Percentiles rank a stretch among this genome's conserved stretches.
Evolutionary conservation across 2,113 vertebrate species (phyloP).

Genomic region (Sander vitreus): DNA sequence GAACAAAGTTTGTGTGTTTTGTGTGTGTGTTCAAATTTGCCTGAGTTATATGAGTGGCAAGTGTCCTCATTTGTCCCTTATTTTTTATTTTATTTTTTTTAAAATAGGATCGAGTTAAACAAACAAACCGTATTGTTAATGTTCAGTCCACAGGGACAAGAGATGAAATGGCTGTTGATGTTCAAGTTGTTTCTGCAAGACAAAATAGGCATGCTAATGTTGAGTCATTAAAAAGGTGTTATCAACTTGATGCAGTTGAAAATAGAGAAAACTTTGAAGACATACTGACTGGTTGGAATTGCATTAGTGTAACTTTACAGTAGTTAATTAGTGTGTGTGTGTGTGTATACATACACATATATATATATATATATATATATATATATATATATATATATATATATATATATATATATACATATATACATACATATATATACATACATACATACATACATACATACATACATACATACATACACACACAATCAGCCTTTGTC

Average conservation of each 20-base stretch:
- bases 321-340: too few species aligned
- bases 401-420: too few species aligned
- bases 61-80: neutral
- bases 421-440: too few species aligned
- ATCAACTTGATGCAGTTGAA: neutral
- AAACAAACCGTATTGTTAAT: slow-evolving; percentile 80
- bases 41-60: neutral
- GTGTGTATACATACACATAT: too few species aligned
- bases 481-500: neutral
- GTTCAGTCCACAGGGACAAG: slow-evolving; percentile 83
- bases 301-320: neutral
- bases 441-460: too few species aligned
- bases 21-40: too few species aligned
- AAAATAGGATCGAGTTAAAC: neutral
- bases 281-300: neutral
- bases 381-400: too few species aligned
- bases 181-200: slow-evolving; percentile 79
- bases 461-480: too few species aligned
- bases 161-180: slow-evolving; percentile 79
- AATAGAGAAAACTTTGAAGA: too few species aligned
- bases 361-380: too few species aligned
- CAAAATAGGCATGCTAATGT: neutral
- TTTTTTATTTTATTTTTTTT: too few species aligned
- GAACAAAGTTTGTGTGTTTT: too few species aligned
- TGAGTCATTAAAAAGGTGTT: neutral